A percentile compares a stretch with the other conserved stretches of the same genome.
These are phyloP conservation scores for Sarcophaga carnaria DNA, from an alignment of 2,888 invertebrate species.

Conservation along the genomic window DNA sequence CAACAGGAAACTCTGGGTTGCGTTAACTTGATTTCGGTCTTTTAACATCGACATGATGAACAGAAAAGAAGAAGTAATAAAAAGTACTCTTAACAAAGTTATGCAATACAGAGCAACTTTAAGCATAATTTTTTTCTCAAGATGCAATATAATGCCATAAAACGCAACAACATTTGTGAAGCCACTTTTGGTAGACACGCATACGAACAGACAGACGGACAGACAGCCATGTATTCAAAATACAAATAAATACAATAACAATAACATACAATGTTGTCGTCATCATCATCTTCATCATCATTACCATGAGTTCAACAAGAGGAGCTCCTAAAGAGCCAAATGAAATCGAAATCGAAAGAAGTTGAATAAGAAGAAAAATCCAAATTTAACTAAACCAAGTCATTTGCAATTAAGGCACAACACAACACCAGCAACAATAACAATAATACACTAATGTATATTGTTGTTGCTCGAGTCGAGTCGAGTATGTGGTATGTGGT, in stretches of 20 bases:
- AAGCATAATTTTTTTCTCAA: constrained; percentile 50
- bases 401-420: constrained; percentile 63
- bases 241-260: not conserved
- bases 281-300: not conserved
- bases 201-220: constrained; percentile 6
- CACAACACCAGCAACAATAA: not conserved
- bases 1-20: constrained; percentile 18
- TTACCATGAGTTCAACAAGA: constrained; percentile 21
- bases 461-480: not conserved
- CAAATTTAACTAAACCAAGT: constrained; percentile 67
- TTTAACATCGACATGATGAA: constrained; percentile 23
- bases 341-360: not conserved
- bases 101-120: constrained; percentile 50
- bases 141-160: constrained; percentile 60
- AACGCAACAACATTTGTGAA: constrained; percentile 60
- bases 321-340: not conserved
- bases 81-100: constrained; percentile 40
- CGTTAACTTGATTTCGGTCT: constrained; percentile 16
- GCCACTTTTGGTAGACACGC: constrained; percentile 53
- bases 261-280: not conserved
- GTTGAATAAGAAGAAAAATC: not conserved
- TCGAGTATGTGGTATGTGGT: not conserved
- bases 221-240: constrained; percentile 1
- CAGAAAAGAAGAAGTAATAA: not conserved
- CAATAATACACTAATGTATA: not conserved